These are phyloP conservation scores for Leucoraja ocellata DNA, from an alignment of 2,797 vertebrate genomes.

Conservation along the genomic window DNA sequence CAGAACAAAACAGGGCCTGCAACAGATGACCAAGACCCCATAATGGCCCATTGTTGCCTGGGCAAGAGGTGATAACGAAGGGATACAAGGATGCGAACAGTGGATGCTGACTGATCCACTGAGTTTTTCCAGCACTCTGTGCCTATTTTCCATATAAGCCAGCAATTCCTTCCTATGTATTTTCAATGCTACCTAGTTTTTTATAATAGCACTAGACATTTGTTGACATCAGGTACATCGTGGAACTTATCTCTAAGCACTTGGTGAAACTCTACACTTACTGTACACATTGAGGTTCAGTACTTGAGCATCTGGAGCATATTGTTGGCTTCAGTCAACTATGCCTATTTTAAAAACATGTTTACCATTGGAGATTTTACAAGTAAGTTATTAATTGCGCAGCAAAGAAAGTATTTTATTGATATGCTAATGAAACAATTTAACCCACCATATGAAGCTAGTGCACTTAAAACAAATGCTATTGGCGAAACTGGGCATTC, in stretches of 20 bases:
- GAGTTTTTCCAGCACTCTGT: too few relatives aligned
- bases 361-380: background rate
- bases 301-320: background rate
- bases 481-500: background rate
- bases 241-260: background rate
- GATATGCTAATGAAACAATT: background rate
- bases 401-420: background rate
- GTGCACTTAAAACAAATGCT: background rate
- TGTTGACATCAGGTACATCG: background rate
- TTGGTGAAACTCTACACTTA: background rate
- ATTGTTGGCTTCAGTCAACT: background rate
- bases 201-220: background rate
- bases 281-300: background rate
- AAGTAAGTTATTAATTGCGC: background rate
- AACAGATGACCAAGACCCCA: too few relatives aligned
- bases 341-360: background rate
- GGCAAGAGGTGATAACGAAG: too few relatives aligned
- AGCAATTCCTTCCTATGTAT: too few relatives aligned
- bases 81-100: too few relatives aligned
- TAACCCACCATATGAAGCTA: background rate
- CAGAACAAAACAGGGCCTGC: too few relatives aligned
- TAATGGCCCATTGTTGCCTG: too few relatives aligned
- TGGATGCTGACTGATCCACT: too few relatives aligned
- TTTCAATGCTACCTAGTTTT: too few relatives aligned
- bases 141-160: too few relatives aligned